Evolutionary conservation across 1,140 invertebrate species (phyloP).

Genomic region (Ptiloglossa arizonensis): DNA sequence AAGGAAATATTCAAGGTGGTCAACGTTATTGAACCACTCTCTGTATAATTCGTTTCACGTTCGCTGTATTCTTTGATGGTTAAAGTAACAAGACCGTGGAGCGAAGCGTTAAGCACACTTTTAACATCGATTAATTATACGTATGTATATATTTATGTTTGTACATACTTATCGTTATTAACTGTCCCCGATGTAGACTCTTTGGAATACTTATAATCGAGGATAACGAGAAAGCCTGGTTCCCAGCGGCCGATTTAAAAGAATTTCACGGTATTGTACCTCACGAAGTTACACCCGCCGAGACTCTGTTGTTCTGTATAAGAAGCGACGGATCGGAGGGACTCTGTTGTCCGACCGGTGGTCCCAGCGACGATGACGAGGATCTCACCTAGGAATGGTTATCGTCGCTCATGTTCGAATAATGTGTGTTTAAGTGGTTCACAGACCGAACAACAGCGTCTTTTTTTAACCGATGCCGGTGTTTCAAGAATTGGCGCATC

Average conservation of each 20-base stretch:
- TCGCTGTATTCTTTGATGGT: too few relatives aligned
- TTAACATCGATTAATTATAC: too few relatives aligned
- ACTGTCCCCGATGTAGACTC: conserved; percentile 80
- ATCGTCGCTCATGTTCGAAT: conserved; percentile 29
- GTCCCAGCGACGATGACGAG: conserved; percentile 84
- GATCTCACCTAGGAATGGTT: conserved; percentile 75
- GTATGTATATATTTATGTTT: too few relatives aligned
- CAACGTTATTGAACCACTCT: too few relatives aligned
- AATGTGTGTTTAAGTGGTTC: conserved; percentile 46
- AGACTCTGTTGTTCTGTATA: conserved; percentile 92
- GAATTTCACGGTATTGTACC: conserved; percentile 93
- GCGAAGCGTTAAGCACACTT: too few relatives aligned
- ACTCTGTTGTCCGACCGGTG: conserved; percentile 89
- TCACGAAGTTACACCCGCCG: conserved; percentile 89
- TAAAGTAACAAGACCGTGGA: too few relatives aligned
- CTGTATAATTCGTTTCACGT: too few relatives aligned
- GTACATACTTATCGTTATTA: too few relatives aligned
- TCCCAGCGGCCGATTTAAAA: conserved; percentile 92
- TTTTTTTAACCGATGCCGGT: neutral
- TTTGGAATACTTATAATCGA: conserved; percentile 91
- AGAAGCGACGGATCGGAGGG: conserved; percentile 91
- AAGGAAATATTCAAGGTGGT: too few relatives aligned
- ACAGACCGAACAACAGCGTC: conserved; percentile 45
- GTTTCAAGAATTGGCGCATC: neutral
- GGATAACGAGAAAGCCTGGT: conserved; percentile 96